Evolutionary conservation across 2,797 vertebrate species (phyloP).

Genomic region (Pipistrellus pipistrellus): DNA sequence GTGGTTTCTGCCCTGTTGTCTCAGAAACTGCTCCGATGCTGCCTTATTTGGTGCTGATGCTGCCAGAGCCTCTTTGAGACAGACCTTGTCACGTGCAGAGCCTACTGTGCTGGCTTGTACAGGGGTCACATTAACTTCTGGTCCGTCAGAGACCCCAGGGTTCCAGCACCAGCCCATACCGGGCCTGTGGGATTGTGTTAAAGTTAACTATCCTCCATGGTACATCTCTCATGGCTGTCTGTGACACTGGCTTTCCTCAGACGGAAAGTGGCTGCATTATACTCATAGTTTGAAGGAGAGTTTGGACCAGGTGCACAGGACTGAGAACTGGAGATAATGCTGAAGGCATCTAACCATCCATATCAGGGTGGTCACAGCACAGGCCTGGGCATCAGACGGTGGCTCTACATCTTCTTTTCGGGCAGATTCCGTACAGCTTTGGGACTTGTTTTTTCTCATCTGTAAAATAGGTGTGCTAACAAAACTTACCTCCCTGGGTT

Average conservation of each 20-base stretch:
- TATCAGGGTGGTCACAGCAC: not conserved
- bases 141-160: not conserved
- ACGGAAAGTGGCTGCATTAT: not conserved
- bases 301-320: too few species aligned
- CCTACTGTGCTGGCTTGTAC: not conserved
- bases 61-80: not conserved
- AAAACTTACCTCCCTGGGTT: not conserved
- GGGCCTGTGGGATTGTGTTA: not conserved
- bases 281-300: not conserved
- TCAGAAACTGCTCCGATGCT: not conserved
- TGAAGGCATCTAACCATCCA: not conserved
- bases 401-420: accelerated
- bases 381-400: not conserved
- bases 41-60: not conserved
- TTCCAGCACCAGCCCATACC: not conserved
- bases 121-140: not conserved
- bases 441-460: not conserved
- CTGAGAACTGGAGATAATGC: not conserved
- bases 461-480: not conserved
- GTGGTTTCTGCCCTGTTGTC: not conserved
- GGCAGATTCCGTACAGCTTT: not conserved
- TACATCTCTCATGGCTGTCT: not conserved
- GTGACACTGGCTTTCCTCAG: not conserved
- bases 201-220: not conserved
- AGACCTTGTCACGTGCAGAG: not conserved